Evolutionary conservation across 2,113 vertebrate species (phyloP).

Genomic region (Coracopsis vasa): DNA sequence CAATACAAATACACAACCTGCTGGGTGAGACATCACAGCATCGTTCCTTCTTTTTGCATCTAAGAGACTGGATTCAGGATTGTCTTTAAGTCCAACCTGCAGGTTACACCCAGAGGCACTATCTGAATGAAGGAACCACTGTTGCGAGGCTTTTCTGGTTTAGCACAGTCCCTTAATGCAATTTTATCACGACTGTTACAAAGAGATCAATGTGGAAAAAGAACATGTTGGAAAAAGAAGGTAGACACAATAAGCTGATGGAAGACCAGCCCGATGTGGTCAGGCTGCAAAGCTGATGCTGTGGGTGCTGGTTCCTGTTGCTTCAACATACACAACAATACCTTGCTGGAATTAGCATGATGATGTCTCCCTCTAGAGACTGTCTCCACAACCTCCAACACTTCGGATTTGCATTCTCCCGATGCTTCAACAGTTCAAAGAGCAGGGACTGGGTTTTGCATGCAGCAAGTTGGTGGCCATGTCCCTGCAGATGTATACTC

Average conservation of each 20-base stretch:
- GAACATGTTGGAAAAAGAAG: background rate
- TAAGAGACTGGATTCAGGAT: background rate
- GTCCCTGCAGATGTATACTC: background rate
- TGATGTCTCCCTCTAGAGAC: slow-evolving; percentile 19
- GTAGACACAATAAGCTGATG: background rate
- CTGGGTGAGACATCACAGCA: background rate
- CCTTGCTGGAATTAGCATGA: background rate
- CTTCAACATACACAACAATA: rapidly evolving
- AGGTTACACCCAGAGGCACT: background rate
- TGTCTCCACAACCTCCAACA: background rate
- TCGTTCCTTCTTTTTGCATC: background rate
- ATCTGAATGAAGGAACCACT: background rate
- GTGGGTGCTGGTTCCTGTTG: background rate
- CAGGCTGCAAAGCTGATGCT: background rate
- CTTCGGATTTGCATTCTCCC: background rate
- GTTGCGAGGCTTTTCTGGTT: background rate
- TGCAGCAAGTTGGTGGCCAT: background rate
- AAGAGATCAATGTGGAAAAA: background rate
- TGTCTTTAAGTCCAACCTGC: background rate
- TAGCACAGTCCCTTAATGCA: background rate
- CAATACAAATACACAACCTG: background rate
- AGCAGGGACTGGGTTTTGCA: background rate
- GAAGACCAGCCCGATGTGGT: background rate
- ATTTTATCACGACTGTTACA: background rate
- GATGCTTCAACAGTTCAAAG: background rate